These are phyloP conservation scores for Drosophila albomicans DNA, from an alignment of 1,140 invertebrate genomes.

Conservation along the genomic window DNA sequence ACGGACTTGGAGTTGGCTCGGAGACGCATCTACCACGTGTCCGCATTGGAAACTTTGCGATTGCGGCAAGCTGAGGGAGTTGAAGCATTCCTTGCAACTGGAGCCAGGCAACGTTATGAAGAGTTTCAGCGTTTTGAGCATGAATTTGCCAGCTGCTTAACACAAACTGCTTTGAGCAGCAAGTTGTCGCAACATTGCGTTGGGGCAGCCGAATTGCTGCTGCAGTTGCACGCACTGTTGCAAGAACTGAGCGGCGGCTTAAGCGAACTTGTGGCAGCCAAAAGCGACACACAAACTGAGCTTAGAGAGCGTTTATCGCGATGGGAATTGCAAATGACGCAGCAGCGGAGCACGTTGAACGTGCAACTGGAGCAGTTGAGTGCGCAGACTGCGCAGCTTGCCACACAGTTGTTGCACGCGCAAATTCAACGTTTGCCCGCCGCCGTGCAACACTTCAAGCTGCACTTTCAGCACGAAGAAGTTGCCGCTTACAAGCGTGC, in stretches of 20 bases:
- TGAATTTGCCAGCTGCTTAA: conserved; percentile 99
- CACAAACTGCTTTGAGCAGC: conserved; percentile 97
- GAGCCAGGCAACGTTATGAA: conserved; percentile 95
- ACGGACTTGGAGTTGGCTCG: conserved; percentile 92
- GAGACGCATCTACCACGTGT: conserved; percentile 98
- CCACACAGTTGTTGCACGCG: conserved; percentile 95
- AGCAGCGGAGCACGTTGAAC: conserved; percentile 94
- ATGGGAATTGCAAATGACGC: conserved; percentile 92
- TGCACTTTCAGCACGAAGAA: conserved; percentile 94
- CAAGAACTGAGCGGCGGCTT: conserved; percentile 90
- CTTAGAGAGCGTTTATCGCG: background rate
- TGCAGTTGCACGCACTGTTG: conserved; percentile 89
- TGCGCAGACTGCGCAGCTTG: conserved; percentile 94
- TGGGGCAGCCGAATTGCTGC: conserved; percentile 93
- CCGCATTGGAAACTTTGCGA: conserved; percentile 96
- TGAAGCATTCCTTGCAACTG: background rate
- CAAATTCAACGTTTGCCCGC: conserved; percentile 96
- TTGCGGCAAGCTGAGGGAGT: conserved; percentile 86
- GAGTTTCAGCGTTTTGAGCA: conserved; percentile 99
- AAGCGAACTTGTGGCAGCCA: conserved; percentile 77
- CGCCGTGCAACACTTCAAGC: conserved; percentile 95
- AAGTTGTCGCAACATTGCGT: conserved; percentile 99
- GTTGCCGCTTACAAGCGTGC: conserved; percentile 97
- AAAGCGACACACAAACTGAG: background rate
- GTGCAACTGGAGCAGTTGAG: conserved; percentile 96